These are phyloP conservation scores for Crotalus adamanteus DNA, from an alignment of 2,797 vertebrate species.

Conservation along the genomic window DNA sequence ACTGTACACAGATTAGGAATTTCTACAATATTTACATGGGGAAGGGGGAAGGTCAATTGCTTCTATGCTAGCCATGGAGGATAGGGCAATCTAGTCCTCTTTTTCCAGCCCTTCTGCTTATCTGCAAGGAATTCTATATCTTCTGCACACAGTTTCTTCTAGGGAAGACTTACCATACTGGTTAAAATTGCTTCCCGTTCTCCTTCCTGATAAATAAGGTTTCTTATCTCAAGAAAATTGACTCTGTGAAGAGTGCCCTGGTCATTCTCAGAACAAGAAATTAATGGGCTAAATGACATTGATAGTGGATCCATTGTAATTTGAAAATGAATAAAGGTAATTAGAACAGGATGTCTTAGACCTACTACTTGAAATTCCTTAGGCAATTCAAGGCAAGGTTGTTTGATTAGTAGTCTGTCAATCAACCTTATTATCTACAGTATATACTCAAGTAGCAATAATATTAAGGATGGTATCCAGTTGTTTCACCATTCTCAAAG, in stretches of 20 bases:
- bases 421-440: neutral
- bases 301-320: neutral
- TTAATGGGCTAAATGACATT: neutral
- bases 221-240: neutral
- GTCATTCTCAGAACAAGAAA: neutral
- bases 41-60: neutral
- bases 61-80: neutral
- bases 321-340: neutral
- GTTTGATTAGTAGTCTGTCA: neutral
- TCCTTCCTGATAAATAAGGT: neutral
- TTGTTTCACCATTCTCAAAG: neutral
- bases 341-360: neutral
- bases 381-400: neutral
- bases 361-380: neutral
- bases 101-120: neutral
- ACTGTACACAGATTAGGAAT: neutral
- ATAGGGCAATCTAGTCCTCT: neutral
- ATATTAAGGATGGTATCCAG: neutral
- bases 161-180: neutral
- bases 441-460: neutral
- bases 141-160: neutral
- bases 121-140: neutral
- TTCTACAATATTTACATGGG: neutral
- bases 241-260: neutral
- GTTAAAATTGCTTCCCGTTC: neutral